Conservation (phyloP, 2,797 vertebrate species). For the Choloepus didactylus region DNA sequence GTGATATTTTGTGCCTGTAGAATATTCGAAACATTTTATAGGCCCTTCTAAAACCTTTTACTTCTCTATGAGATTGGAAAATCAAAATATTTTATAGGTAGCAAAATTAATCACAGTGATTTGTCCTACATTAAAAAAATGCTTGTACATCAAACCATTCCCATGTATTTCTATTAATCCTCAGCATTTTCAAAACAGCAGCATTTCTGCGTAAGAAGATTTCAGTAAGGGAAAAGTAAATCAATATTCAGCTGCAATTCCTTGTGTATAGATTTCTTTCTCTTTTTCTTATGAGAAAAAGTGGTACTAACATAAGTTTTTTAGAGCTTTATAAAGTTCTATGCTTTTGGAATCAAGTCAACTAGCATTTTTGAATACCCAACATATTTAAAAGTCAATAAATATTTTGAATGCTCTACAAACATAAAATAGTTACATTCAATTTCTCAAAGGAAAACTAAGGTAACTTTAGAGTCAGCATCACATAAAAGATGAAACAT, state of each 20-base stretch:
- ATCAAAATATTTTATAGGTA: constrained; percentile 74
- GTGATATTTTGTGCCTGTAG: constrained; percentile 12
- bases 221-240: constrained; percentile 17
- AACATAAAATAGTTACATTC: not conserved
- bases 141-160: constrained; percentile 65
- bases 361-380: not conserved
- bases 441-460: not conserved
- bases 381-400: not conserved
- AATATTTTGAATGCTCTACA: not conserved
- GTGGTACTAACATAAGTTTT: not conserved
- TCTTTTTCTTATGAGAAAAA: constrained; percentile 38
- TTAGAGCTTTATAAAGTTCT: not conserved
- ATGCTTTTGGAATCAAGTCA: constrained; percentile 6
- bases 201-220: constrained; percentile 16
- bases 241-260: constrained; percentile 6
- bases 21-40: constrained; percentile 68
- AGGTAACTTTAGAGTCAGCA: not conserved
- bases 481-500: not conserved
- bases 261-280: not conserved
- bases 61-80: constrained; percentile 63
- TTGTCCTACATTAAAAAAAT: constrained; percentile 69
- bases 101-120: constrained; percentile 70
- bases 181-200: constrained; percentile 46
- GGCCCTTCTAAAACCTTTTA: constrained; percentile 72
- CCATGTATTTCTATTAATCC: constrained; percentile 47